Evolutionary conservation across 1,140 invertebrate species (phyloP), one percentile per base, ranked within the genome.

Genomic region (Agrypnia vestita): DNA sequence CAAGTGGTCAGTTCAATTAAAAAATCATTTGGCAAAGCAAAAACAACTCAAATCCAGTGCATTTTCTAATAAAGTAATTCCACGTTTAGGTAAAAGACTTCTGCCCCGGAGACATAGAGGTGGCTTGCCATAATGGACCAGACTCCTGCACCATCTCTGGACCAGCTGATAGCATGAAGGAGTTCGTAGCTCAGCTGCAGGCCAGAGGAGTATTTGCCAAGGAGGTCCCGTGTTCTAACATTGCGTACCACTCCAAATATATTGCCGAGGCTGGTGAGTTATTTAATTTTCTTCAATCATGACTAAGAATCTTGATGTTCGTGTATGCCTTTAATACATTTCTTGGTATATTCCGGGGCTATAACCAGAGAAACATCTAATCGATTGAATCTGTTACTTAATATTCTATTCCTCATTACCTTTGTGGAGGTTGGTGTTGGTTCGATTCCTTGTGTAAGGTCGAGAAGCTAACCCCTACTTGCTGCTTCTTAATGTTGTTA

Each of bases 121-220:
- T 96, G 0, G 96, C 96, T 13, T 97, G 96, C 87, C 95, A 97
- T 87, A 98, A 98, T 85, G 91, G 94, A 0, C 89, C 92, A 0
- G 94, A 97, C 83, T 96, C 94, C 46, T 94, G 96, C 35, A 97
- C 96, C 0, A 93, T 98, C 62, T 97, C 96, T 9, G 97, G 97
- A 4, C 95, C 95, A 4, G 91, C 91, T 49, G 93, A 93, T 44
- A 90, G 91, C 46, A 93, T 97, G 83, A 88, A 90, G 76, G 86
- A 86, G 44, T 96, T 96, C 85, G 93, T 96, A 0, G 91, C 89
- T 4, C 88, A 95, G 80, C 85, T 96, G 8, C 91, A 95, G 85
- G 87, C 88, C 0, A 91, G 95, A 82, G 93, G 93, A 3, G 91
- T 97, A 21, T 98, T 98, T 86, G 95, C 94, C 6, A 93, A 94